Evolutionary conservation across 2,888 invertebrate species (phyloP).

Genomic region (Mantis religiosa): DNA sequence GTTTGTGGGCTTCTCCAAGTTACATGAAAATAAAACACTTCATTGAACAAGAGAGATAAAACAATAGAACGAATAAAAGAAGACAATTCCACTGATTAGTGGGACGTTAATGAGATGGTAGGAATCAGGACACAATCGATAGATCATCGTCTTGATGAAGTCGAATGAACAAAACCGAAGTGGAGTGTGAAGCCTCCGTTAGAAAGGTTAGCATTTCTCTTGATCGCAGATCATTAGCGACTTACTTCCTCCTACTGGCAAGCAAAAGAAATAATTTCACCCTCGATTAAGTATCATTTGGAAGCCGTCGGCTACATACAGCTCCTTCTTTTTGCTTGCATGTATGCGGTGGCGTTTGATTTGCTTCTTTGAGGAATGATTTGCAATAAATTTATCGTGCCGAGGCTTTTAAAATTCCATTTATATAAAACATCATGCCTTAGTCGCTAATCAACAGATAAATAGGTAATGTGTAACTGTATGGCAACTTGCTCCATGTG

Average conservation of each 20-base stretch:
- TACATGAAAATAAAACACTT: too few relatives aligned
- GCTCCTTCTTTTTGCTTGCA: not conserved
- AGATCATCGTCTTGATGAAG: not conserved
- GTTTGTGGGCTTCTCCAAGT: too few relatives aligned
- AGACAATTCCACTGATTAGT: not conserved
- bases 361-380: not conserved
- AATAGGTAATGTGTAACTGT: too few relatives aligned
- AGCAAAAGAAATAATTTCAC: not conserved
- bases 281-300: not conserved
- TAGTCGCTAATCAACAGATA: too few relatives aligned
- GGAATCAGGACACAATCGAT: too few relatives aligned
- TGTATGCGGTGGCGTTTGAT: not conserved
- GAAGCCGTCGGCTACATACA: not conserved
- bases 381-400: not conserved
- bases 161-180: not conserved
- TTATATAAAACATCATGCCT: not conserved
- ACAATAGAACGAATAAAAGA: not conserved
- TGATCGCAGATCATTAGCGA: not conserved
- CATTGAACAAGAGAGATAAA: too few relatives aligned
- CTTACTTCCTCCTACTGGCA: not conserved
- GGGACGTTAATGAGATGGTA: not conserved
- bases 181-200: not conserved
- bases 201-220: not conserved
- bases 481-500: too few relatives aligned
- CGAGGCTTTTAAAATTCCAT: not conserved